A percentile compares a stretch with the other conserved stretches of the same genome.
phyloP scores from a whole-genome alignment of 2,113 vertebrate genomes.

The Aepyceros melampus region DNA sequence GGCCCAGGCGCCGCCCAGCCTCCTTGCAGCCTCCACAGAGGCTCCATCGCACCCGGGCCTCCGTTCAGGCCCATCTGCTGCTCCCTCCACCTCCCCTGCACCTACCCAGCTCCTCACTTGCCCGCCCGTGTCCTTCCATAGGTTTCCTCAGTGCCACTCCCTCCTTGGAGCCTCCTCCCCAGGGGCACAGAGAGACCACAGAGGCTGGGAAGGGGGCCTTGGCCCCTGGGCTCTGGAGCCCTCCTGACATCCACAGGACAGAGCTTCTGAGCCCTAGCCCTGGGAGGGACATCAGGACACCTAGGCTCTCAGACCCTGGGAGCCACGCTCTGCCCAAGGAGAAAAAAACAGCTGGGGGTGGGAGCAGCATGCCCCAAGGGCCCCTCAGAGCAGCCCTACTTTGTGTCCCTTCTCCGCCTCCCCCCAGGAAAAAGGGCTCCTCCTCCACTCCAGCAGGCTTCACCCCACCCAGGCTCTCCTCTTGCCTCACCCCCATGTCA shows the following conservation, averaged over 20 bases:
- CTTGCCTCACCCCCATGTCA: neutral
- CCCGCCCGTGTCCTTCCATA: neutral
- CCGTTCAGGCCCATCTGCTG: neutral
- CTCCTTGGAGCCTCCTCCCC: neutral
- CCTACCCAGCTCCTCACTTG: fast-evolving
- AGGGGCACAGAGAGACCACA: neutral
- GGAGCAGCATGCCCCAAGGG: neutral
- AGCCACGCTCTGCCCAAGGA: neutral
- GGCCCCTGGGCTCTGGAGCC: neutral
- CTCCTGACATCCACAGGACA: neutral
- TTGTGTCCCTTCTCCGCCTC: neutral
- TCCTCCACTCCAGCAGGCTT: too few species aligned
- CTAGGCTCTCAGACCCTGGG: neutral
- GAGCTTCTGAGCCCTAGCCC: neutral
- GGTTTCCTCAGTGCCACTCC: neutral
- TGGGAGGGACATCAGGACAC: fast-evolving
- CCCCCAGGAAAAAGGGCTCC: neutral
- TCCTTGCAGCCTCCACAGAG: neutral
- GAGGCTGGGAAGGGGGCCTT: fast-evolving
- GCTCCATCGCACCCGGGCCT: fast-evolving
- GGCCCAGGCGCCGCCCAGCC: fast-evolving
- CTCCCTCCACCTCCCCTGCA: neutral
- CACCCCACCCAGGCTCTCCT: neutral
- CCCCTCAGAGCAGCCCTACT: neutral
- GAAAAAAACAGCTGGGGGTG: fast-evolving